Conservation (phyloP, 2,113 vertebrate genomes). For the Hirundichthys speculiger region DNA sequence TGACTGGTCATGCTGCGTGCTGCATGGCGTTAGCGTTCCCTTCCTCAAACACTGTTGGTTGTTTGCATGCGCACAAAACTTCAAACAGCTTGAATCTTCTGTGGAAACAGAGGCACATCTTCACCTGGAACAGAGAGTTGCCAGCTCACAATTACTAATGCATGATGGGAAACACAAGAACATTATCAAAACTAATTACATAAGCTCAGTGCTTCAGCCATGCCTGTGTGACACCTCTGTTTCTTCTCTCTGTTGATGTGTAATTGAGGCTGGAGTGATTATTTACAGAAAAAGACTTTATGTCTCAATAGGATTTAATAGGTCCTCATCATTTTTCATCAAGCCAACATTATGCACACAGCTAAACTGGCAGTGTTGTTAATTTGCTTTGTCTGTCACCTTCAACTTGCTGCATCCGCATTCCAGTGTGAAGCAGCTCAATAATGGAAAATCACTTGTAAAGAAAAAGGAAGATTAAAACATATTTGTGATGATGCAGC, state of each 20-base stretch:
- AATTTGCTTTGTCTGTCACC: constrained; percentile 5
- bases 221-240: not conserved
- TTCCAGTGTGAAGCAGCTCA: not conserved
- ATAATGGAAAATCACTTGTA: not conserved
- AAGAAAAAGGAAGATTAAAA: not conserved
- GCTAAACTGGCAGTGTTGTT: not conserved
- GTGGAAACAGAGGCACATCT: constrained; percentile 19
- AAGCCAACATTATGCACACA: no score
- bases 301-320: no score
- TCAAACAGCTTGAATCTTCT: constrained; percentile 16
- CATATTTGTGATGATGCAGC: not conserved
- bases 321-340: no score
- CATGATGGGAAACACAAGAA: constrained; percentile 3
- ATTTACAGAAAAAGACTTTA: not conserved
- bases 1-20: not conserved
- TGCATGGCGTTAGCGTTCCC: constrained; percentile 1
- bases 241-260: constrained; percentile 4
- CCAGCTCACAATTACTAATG: constrained; percentile 32
- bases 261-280: constrained; percentile 14
- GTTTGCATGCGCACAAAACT: not conserved
- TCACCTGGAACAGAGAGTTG: constrained; percentile 58
- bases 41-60: not conserved
- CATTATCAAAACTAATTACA: constrained; percentile 21
- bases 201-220: not conserved
- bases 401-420: not conserved